Percentiles rank a stretch among this genome's conserved stretches.
Evolutionary conservation across 2,113 vertebrate genomes (phyloP).

Genomic region (Dermatemys mawii): DNA sequence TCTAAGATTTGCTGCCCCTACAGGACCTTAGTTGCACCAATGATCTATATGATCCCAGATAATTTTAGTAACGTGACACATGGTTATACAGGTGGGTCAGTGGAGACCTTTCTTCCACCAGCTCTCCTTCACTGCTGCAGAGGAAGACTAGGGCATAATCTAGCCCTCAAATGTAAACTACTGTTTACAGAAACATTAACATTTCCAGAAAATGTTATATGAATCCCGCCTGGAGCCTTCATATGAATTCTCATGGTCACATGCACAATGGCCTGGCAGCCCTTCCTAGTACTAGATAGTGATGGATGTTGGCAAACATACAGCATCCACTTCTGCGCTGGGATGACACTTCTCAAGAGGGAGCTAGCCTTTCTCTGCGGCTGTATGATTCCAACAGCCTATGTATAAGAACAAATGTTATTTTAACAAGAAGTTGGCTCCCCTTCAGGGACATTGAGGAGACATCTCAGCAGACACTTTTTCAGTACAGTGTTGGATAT

Average conservation of each 20-base stretch:
- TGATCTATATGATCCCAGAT: too few species aligned
- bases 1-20: too few species aligned
- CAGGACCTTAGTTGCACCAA: too few species aligned
- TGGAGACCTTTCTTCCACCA: background rate
- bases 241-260: background rate
- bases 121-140: background rate
- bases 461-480: background rate
- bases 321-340: background rate
- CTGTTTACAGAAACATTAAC: too few species aligned
- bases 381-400: constrained; percentile 9
- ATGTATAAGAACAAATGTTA: background rate
- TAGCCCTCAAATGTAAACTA: background rate
- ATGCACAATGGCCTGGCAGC: fast-evolving
- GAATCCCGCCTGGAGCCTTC: fast-evolving
- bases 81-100: background rate
- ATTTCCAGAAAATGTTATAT: background rate
- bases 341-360: background rate
- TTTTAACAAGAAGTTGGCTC: background rate
- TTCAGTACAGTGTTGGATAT: constrained; percentile 1
- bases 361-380: background rate
- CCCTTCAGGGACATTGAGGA: background rate
- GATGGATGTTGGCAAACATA: background rate
- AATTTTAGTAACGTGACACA: too few species aligned
- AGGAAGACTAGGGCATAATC: fast-evolving
- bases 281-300: background rate